Evolutionary conservation across 2,888 invertebrate genomes (phyloP), one percentile per base, ranked within the genome.

Genomic region (Diarsia brunnea): DNA sequence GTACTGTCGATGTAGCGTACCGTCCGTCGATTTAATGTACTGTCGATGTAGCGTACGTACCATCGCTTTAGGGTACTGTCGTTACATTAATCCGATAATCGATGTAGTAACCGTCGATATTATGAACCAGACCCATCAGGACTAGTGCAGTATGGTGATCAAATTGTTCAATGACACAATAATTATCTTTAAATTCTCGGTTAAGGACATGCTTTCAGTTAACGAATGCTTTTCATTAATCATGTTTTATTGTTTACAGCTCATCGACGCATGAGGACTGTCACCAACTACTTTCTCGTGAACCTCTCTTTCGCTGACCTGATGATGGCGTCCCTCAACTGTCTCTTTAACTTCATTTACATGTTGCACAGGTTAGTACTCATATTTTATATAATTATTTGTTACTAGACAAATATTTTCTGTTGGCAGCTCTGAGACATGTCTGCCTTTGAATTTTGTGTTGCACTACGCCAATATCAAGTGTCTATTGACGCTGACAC

Each of bases 281-380:
- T 99, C 14, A 99, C 99, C 69, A 99, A 99, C 95, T 99, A 98
- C 95, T 99, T 99, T 94, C 97, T 99, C 82, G 98, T 99, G 82
- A 99, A 99, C 93, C 96, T 99, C 73, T 98, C 98, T 75, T 97
- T 98, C 63, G 98, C 99, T 38, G 99, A 99, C 91, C 96, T 98
- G 83, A 97, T 99, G 94, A 98, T 99, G 97, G 98, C 99, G 0
- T 97, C 98, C 4, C 97, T 99, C 89, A 99, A 99, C 94, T 98
- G 99, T 89, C 97, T 98, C 83, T 99, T 99, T 96, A 99, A 99
- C 95, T 99, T 98, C 92, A 98, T 98, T 89, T 99, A 98, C 95
- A 98, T 99, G 98, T 94, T 99, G 77, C 98, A 98, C 93, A 98
- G 97, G 97, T 97, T 89, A 89, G 87, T 82, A 3, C 5, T 43